Conservation (phyloP, 2,888 invertebrate species). For the Schizaphis graminum region DNA sequence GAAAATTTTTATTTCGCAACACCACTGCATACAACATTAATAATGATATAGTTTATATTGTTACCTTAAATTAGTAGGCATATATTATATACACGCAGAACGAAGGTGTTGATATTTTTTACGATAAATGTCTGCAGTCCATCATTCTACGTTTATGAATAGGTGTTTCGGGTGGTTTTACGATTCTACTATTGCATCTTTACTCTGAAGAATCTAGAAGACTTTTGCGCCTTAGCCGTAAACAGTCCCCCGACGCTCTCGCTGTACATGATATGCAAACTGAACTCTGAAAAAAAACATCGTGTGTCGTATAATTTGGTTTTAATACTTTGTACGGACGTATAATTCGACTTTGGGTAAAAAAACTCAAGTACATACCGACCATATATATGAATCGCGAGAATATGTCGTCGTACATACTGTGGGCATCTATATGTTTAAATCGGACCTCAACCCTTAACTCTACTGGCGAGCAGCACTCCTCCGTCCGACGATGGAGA, state of each 20-base stretch:
- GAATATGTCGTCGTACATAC: background rate
- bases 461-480: background rate
- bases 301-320: background rate
- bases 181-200: background rate
- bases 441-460: background rate
- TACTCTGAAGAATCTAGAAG: background rate
- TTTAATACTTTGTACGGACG: background rate
- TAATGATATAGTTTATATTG: background rate
- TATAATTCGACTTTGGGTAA: background rate
- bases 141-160: background rate
- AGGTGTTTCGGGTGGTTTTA: background rate
- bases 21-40: background rate
- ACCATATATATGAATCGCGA: background rate
- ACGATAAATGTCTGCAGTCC: background rate
- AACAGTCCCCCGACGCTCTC: background rate
- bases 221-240: background rate
- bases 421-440: background rate
- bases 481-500: background rate
- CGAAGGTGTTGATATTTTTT: background rate
- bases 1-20: too few species aligned
- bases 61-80: background rate
- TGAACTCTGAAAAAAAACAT: background rate
- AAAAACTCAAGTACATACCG: background rate
- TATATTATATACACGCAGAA: background rate
- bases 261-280: background rate